Conservation (phyloP, 2,888 invertebrate genomes). For the Rhingia rostrata region DNA sequence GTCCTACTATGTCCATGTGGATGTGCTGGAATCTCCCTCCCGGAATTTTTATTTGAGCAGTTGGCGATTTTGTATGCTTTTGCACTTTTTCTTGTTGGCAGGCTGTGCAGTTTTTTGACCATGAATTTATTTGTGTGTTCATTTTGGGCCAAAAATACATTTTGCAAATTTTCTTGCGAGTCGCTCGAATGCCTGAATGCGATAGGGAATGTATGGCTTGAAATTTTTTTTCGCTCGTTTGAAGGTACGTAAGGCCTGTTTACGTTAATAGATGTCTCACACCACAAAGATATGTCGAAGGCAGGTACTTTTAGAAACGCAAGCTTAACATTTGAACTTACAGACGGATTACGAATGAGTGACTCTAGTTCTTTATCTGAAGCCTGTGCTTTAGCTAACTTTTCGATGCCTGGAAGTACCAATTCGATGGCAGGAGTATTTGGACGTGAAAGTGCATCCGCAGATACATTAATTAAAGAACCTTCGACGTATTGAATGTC, state of each 20-base stretch:
- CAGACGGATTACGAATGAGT: background rate
- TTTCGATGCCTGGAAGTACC: background rate
- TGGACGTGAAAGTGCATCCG: slow-evolving; percentile 20
- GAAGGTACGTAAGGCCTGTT: slow-evolving; percentile 21
- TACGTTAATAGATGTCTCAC: slow-evolving; percentile 28
- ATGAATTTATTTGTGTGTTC: slow-evolving; percentile 35
- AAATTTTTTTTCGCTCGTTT: slow-evolving; percentile 8
- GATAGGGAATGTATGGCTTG: slow-evolving; percentile 8
- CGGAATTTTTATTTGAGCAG: slow-evolving; percentile 25
- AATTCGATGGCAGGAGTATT: slow-evolving; percentile 10
- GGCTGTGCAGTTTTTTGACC: slow-evolving; percentile 27
- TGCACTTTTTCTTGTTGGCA: slow-evolving; percentile 64
- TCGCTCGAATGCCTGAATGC: slow-evolving; percentile 34
- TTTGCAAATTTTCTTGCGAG: slow-evolving; percentile 29
- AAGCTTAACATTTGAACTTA: slow-evolving; percentile 4
- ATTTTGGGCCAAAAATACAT: slow-evolving; percentile 47
- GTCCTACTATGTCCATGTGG: slow-evolving; percentile 42
- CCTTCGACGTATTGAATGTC: slow-evolving; percentile 25
- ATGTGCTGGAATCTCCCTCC: slow-evolving; percentile 59
- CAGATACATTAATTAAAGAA: slow-evolving; percentile 15
- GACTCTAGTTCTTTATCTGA: slow-evolving; percentile 10
- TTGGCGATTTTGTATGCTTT: slow-evolving; percentile 49
- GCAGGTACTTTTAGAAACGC: slow-evolving; percentile 21
- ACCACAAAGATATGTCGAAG: slow-evolving; percentile 26
- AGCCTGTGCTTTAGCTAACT: slow-evolving; percentile 13